Percentiles rank a stretch among this genome's conserved stretches.
Evolutionary conservation across 2,113 vertebrate genomes (phyloP).

Genomic region (Oceanodroma tethys): DNA sequence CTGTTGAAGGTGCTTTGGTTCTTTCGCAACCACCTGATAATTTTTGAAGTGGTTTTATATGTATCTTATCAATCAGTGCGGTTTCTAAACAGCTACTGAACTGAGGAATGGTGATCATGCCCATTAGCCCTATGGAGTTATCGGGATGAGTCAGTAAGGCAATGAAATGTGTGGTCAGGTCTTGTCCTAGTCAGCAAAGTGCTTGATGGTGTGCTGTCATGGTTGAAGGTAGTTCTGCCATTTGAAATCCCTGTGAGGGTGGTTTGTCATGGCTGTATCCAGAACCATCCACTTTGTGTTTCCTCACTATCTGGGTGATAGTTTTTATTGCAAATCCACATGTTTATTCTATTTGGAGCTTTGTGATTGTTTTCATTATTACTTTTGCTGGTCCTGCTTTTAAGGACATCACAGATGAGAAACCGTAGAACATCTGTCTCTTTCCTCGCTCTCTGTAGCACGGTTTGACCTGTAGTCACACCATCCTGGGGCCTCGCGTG

Average conservation of each 20-base stretch:
- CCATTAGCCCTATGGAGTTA: rapidly evolving
- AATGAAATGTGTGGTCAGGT: not conserved
- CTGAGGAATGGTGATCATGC: not conserved
- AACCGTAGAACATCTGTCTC: not conserved
- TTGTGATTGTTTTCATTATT: not conserved
- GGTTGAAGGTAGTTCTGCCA: not conserved
- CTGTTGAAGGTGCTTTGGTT: not conserved
- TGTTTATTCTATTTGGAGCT: not conserved
- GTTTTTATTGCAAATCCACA: not conserved
- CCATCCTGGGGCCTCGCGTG: rapidly evolving
- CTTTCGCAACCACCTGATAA: not conserved
- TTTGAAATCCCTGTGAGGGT: not conserved
- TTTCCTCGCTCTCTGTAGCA: not conserved
- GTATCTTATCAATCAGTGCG: not conserved
- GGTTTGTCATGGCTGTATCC: not conserved
- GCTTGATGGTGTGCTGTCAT: not conserved
- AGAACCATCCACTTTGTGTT: not conserved
- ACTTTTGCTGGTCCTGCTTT: not conserved
- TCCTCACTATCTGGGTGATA: not conserved
- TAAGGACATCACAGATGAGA: not conserved
- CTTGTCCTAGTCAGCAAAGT: not conserved
- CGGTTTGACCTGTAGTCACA: rapidly evolving
- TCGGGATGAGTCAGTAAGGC: not conserved
- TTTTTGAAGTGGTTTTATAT: not conserved
- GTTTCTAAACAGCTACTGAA: not conserved